Base-by-base conservation (phyloP, 1,140 invertebrate species). In the Achroia grisella region DNA sequence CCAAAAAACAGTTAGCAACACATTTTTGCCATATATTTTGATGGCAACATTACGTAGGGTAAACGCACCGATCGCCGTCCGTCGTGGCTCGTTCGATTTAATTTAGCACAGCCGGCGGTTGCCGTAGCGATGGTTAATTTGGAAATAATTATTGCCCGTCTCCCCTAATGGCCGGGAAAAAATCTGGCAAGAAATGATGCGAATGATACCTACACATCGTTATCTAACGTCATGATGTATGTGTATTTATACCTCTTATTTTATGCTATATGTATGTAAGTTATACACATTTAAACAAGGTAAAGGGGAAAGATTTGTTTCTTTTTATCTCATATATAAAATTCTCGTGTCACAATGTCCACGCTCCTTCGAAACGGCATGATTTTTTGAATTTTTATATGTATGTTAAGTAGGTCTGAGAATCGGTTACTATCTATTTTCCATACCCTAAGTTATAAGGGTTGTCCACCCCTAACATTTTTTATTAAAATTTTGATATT, bases 71-170 rank as follows among this genome's bases (percentile, higher is more conserved):
- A 53, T 71, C 54, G 60, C 55, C 71, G 76, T 73, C 76, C 76
- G 70, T 78, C 63, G 52, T 42, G 56, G 47, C 56, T 44, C 65
- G 63, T 76, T 79, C 65, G 69, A 77, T 81, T 79, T 75, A 77
- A 81, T 81, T 79, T 71, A 71, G 64, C 75, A 55, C 74, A 79
- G 55, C 71, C 68, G 72, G 63, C 62, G 17, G 2, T 23, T 23
- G 47, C 61, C 70, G 55, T 52, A 49, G 59, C 67, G 33, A 29
- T 52, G 71, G 67, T 77, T 81, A 77, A 81, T 81, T 77, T 71
- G 61, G 68, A 77, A 77, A 81, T 81, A 77, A 81, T 81, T 79
- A 77, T 67, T 74, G 59, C 65, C 62, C 28, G 55, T 56, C 57
- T 52, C 45, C 60, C 62, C 59, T 49, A 55, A 36, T 45, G 31